Base-by-base conservation (phyloP, 2,113 vertebrate species). In the Clarias magur region DNA sequence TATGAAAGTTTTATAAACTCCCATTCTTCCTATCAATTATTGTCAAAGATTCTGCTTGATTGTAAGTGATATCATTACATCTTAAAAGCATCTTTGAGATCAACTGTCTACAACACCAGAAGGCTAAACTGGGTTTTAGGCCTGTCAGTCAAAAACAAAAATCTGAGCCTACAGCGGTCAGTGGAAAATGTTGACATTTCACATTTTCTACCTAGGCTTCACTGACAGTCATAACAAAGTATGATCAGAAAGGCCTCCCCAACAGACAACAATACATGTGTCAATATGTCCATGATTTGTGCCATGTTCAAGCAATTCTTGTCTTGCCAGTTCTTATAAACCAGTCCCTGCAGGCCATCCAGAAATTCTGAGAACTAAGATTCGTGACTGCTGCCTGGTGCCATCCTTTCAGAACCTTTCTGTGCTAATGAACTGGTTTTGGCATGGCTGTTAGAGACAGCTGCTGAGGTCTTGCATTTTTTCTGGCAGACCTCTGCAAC, bases 381-480 rank as follows among this genome's bases (percentile, higher is more conserved):
- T 25, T 88, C 38, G 13, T 72, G 27, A 75, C 62, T 60, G 54
- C n/a, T 15, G 16, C 67, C 42, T 53, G 80, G 82, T 83, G 70
- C 70, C 38, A 13, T 80, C 83, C 65, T 81, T 57, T 86, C 90
- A 62, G 59, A 82, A 59, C 80, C 67, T 91, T 78, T 85, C 88
- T 88, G 80, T 59, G 63, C 12, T 92, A 91, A 56, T 89, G 81
- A 88, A 72, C 5, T 62, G 82, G 62, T 19, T 83, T 83, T 83
- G 60, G 88, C 88, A 84, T 84, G 89, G 80, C 85, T 84, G 85
- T 48, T 21, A 53, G 68, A 87, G 86, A 91, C 93, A 93, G 92
- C 90, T 94, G 93, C 88, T 67, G 57, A 78, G 19, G 83, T 78
- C 53, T 89, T 72, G 68, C 57, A 63, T 91, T 91, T 92, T 92